phyloP scores from a whole-genome alignment of 2,888 invertebrate species.

The Teinopalpus imperialis region DNA sequence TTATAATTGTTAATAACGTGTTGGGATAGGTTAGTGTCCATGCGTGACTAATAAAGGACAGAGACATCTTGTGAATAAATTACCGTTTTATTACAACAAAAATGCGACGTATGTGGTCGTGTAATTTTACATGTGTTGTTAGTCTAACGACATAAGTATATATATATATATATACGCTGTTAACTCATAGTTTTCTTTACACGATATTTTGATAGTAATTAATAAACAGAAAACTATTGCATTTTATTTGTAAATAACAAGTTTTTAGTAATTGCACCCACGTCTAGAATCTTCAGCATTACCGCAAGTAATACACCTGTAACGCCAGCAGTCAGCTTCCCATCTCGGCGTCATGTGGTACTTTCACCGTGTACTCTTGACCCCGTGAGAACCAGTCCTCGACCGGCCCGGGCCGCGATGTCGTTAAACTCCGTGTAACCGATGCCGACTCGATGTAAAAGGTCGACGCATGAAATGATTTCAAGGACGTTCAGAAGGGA shows the following conservation, averaged over 20 bases:
- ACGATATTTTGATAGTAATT: no score
- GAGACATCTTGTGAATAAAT: not conserved
- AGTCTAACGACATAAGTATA: no score
- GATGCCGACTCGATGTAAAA: conserved; percentile 2
- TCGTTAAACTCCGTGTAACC: conserved; percentile 10
- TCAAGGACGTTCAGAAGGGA: conserved; percentile 11
- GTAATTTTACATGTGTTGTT: no score
- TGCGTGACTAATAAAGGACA: not conserved
- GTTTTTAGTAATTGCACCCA: no score
- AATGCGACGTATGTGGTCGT: not conserved
- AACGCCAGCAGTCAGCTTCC: not conserved
- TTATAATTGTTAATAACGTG: no score
- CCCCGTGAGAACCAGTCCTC: conserved; percentile 36
- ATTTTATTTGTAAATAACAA: no score
- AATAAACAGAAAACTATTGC: no score
- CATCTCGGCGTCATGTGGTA: conserved; percentile 18
- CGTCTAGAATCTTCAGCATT: not conserved
- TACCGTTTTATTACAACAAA: not conserved
- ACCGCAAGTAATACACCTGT: not conserved
- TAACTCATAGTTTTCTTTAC: no score
- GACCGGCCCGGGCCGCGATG: conserved; percentile 25
- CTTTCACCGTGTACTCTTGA: conserved; percentile 41
- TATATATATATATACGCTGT: no score
- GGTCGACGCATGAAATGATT: conserved; percentile 14
- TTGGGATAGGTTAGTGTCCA: not conserved